phyloP scores from a whole-genome alignment of 30 jellyfish, hydroid and myxozoan species.

The Aurelia sp. region DNA sequence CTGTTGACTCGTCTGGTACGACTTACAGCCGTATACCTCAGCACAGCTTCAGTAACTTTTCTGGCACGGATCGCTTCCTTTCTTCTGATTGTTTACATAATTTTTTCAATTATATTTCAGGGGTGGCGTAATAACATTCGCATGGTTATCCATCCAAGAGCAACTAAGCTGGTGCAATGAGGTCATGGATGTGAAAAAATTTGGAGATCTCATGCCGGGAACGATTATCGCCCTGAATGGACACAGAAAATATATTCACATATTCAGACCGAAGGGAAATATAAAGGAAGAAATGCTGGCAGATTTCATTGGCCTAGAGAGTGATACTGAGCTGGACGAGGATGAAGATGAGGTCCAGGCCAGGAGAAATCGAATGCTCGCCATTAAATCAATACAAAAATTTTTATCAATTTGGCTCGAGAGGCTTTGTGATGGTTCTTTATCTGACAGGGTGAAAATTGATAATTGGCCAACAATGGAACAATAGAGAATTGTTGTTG shows the following conservation, averaged over 20 bases:
- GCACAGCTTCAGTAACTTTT: no score
- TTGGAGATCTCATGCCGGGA: constrained; percentile 94
- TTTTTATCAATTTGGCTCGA: constrained; percentile 87
- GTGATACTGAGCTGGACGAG: constrained; percentile 76
- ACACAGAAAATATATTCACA: constrained; percentile 67
- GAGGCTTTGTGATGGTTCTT: constrained; percentile 87
- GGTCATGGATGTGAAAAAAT: constrained; percentile 83
- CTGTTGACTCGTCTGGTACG: no score
- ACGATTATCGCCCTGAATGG: constrained; percentile 92
- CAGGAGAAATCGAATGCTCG: constrained; percentile 39
- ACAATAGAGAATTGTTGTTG: neutral
- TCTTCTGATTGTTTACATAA: no score
- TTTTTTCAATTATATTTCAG: constrained; percentile 23
- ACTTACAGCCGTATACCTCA: no score
- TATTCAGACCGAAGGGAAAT: constrained; percentile 62
- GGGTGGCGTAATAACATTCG: constrained; percentile 58
- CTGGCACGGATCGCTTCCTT: no score
- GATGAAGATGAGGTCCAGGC: constrained; percentile 35
- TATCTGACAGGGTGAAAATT: constrained; percentile 51
- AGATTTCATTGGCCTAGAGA: constrained; percentile 88
- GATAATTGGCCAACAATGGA: constrained; percentile 95
- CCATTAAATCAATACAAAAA: constrained; percentile 43
- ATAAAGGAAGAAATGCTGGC: constrained; percentile 38
- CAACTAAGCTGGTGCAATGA: constrained; percentile 96
- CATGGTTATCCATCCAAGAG: constrained; percentile 89